These are phyloP conservation scores for Campopleginae sp. DNA, from an alignment of 2,888 invertebrate genomes.

Conservation along the genomic window DNA sequence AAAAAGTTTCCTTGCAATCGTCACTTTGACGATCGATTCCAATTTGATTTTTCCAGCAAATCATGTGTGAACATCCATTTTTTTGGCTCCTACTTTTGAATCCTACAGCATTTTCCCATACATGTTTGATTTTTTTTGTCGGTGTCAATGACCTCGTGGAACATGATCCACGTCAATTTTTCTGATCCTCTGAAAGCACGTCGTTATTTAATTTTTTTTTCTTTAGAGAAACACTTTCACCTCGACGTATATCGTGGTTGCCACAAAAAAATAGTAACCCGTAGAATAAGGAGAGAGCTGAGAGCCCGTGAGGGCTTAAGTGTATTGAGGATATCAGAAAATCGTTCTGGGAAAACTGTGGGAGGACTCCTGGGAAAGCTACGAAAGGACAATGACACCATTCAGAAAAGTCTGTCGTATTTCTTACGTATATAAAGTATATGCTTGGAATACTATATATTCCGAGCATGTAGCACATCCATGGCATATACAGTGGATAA, in stretches of 20 bases:
- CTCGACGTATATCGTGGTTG: not conserved
- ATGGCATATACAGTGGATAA: conserved; percentile 24
- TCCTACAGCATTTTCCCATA: not conserved
- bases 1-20: not conserved
- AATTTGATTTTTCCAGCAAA: not conserved
- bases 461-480: not conserved
- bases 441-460: conserved; percentile 13
- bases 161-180: not conserved
- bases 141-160: not conserved
- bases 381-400: conserved; percentile 15
- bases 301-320: not conserved
- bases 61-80: not conserved
- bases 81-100: not conserved
- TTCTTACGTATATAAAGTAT: conserved; percentile 4
- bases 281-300: not conserved
- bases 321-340: conserved; percentile 6
- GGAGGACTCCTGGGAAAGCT: not conserved
- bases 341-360: not conserved
- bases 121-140: not conserved
- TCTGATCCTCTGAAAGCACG: not conserved
- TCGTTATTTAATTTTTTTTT: not conserved
- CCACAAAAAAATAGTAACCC: not conserved
- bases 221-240: not conserved
- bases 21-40: not conserved
- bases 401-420: conserved; percentile 19